Evolutionary conservation across 2,797 vertebrate species (phyloP).

Genomic region (Acanthiza pusilla): DNA sequence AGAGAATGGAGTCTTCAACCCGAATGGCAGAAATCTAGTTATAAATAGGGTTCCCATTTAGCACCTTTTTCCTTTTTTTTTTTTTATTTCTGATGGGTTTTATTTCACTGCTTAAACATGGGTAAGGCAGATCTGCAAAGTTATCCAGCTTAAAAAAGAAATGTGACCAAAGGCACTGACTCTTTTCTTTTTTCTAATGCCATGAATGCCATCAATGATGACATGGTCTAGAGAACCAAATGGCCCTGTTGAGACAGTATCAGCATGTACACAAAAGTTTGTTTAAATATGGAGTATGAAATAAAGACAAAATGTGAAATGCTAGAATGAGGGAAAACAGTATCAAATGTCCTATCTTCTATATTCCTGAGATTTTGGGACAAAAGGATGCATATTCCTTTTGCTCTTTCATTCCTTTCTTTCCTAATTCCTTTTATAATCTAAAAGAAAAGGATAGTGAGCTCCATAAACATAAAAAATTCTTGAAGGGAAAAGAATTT

Average conservation of each 20-base stretch:
- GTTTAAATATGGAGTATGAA: neutral
- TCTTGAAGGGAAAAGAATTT: neutral
- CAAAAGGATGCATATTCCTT: neutral
- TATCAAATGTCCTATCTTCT: neutral
- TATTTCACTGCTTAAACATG: neutral
- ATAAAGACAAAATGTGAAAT: neutral
- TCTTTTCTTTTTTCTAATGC: too few relatives aligned
- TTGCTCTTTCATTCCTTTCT: neutral
- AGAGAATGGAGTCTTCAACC: neutral
- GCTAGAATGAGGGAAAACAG: neutral
- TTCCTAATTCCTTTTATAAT: neutral
- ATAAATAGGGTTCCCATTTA: neutral
- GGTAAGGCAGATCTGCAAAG: neutral
- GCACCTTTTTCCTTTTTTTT: neutral
- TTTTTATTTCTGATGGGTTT: neutral
- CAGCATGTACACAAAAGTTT: neutral
- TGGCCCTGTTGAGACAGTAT: neutral
- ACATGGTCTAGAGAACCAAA: neutral
- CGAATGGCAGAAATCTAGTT: neutral
- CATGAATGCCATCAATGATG: neutral
- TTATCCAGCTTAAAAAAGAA: neutral
- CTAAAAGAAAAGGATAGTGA: neutral
- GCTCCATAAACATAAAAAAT: neutral
- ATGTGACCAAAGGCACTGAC: neutral
- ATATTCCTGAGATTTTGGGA: neutral